Evolutionary conservation across 2,797 vertebrate species (phyloP), one percentile per base, ranked within the genome.

Genomic region (Hyperoplus immaculatus): DNA sequence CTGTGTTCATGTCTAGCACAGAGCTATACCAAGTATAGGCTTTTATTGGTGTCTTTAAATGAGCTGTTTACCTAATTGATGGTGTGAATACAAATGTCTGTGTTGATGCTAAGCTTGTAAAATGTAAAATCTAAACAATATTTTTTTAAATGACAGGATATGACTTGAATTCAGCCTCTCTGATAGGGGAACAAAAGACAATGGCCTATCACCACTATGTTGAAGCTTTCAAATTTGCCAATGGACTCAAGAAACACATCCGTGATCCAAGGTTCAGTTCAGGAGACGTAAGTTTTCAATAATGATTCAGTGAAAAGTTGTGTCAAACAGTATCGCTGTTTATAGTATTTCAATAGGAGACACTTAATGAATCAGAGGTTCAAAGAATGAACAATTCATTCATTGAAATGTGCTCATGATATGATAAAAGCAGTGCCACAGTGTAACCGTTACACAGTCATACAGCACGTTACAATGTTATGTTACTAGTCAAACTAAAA

Each of bases 211-310:
- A 98, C 11, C 92, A 46, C 41, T 95, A 97, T 1, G 79, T 95
- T 18, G 97, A 99, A 89, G 95, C 96, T 0, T 91, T 96, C 45
- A 99, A 98, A 87, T 98, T 97, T 85, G 95, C 95, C 12, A 94
- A 94, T 4, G 94, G 95, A 56, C 91, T 96, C n/a, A 96, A 82
- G 83, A 84, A 84, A 50, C 78, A 71, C 7, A 89, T 96, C 62
- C 85, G 77, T 13, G 96, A 97, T 72, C 95, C 96, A 39, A 63
- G 42, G 1, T 95, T 95, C 83, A 87, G 75, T 8, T 73, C 93
- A 21, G 53, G 85, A 6, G 50, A 77, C 61, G 94, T 95, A 80
- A 68, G 92, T 85, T 60, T 16, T 8, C 15, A 0, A 15, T 9
- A 50, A 46, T 15, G 1, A 12, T 16, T 1, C 5, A 3, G n/a